Conservation (phyloP, 1,140 invertebrate species). For the Mactra quadrangularis region DNA sequence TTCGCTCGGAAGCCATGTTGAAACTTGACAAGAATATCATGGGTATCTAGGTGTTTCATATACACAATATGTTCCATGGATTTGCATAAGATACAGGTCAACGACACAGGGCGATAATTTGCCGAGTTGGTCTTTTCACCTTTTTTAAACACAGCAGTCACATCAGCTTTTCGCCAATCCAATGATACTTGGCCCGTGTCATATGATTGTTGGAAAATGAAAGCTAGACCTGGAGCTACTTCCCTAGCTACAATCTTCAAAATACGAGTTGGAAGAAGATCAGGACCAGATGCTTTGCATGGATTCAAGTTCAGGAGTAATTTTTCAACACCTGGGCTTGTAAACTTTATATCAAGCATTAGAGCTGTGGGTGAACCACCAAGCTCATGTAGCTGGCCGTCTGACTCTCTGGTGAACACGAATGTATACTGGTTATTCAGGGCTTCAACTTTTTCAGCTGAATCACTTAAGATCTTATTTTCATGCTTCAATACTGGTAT, state of each 20-base stretch:
- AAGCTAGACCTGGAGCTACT: background rate
- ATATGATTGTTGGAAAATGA: background rate
- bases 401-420: constrained; percentile 18
- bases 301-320: background rate
- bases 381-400: background rate
- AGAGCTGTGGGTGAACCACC: background rate
- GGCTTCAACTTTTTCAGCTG: background rate
- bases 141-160: no score
- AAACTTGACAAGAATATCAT: constrained; percentile 36
- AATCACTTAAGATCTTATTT: background rate
- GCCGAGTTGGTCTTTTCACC: background rate
- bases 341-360: background rate
- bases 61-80: no score
- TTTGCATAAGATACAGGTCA: constrained; percentile 59
- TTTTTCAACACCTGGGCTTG: background rate
- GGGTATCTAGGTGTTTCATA: constrained; percentile 56
- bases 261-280: background rate
- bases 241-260: background rate
- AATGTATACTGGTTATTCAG: constrained; percentile 41
- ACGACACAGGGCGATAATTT: constrained; percentile 64
- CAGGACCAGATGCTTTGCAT: background rate
- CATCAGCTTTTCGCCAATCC: constrained; percentile 12
- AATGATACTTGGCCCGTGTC: background rate
- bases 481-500: background rate
- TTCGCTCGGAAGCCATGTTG: constrained; percentile 61